Evolutionary conservation across 2,888 invertebrate species (phyloP).

Genomic region (Spilosoma lubricipeda): DNA sequence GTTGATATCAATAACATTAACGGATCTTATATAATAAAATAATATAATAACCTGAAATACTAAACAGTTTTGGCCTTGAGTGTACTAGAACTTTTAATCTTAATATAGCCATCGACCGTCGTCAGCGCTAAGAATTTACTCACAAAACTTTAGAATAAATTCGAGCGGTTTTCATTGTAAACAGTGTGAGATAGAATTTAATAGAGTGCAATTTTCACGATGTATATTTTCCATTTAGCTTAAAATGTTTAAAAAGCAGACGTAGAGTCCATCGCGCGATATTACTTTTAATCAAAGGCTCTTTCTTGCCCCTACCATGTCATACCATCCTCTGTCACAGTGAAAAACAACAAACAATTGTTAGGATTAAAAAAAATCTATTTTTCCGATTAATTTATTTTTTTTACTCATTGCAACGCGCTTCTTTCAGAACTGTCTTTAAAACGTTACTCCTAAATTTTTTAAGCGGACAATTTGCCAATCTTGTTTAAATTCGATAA

Average conservation of each 20-base stretch:
- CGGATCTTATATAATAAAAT: not conserved
- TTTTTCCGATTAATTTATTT: not conserved
- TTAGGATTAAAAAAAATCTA: not conserved
- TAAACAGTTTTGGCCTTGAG: not conserved
- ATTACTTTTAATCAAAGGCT: not conserved
- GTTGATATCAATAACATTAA: not conserved
- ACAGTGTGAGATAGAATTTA: constrained; percentile 32
- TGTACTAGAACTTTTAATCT: not conserved
- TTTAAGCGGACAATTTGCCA: not conserved
- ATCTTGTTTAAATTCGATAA: not conserved
- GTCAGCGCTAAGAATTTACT: constrained; percentile 42
- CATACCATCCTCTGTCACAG: not conserved
- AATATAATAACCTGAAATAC: not conserved
- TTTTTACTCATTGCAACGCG: not conserved
- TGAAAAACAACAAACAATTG: not conserved
- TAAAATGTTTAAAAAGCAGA: not conserved
- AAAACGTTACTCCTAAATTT: not conserved
- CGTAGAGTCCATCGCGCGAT: not conserved
- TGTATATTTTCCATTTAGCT: not conserved
- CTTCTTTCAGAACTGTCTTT: not conserved
- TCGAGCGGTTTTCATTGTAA: constrained; percentile 38
- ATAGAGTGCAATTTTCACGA: constrained; percentile 23
- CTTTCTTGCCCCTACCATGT: too few relatives aligned
- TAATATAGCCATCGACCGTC: constrained; percentile 26
- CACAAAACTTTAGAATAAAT: constrained; percentile 38